Evolutionary conservation across 2,113 vertebrate species (phyloP).

Genomic region (Strix uralensis): DNA sequence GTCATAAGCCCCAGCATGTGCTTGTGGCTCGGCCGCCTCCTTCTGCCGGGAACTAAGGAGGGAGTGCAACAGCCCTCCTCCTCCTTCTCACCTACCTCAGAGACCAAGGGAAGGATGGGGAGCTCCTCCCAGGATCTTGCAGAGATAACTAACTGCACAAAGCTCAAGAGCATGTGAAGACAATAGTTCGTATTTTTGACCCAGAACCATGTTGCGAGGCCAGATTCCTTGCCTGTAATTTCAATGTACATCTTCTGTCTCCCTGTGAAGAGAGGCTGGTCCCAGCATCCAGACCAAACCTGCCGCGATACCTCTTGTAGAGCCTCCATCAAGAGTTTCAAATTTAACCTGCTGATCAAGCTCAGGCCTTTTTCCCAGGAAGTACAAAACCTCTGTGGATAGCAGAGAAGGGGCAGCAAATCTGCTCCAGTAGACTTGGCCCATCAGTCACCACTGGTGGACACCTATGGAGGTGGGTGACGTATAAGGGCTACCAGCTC

Average conservation of each 20-base stretch:
- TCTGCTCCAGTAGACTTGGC: background rate
- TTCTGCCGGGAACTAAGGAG: background rate
- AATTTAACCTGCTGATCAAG: background rate
- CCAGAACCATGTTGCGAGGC: background rate
- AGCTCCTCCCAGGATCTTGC: background rate
- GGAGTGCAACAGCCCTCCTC: background rate
- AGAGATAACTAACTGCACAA: background rate
- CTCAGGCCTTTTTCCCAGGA: background rate
- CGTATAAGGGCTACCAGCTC: background rate
- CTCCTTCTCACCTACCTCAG: background rate
- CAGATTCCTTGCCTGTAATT: background rate
- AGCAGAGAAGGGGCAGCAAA: background rate
- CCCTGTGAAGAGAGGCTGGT: background rate
- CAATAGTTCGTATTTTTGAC: background rate
- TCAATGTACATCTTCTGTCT: background rate
- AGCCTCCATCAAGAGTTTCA: background rate
- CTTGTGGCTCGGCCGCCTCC: background rate
- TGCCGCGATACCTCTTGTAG: background rate
- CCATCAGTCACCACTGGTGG: background rate
- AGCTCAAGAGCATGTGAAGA: background rate
- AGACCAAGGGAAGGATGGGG: background rate
- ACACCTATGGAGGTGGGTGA: background rate
- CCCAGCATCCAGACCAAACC: background rate
- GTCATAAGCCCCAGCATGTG: accelerated
- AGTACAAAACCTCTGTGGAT: background rate